Conservation (phyloP, 2,113 vertebrate genomes). For the Thymallus thymallus region DNA sequence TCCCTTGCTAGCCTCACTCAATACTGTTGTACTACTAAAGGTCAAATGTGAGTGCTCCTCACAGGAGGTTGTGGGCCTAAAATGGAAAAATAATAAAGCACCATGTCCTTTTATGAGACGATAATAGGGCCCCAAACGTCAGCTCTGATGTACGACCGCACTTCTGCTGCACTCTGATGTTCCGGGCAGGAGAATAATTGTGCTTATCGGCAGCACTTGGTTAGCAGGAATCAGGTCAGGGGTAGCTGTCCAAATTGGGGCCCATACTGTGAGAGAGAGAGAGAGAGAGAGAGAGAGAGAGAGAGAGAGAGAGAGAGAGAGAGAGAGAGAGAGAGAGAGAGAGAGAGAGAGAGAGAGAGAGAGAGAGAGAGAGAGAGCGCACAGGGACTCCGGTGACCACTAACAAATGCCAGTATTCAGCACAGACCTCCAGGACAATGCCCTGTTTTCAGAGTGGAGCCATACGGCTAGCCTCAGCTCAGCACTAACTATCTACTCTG, state of each 20-base stretch:
- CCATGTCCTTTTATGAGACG: constrained; percentile 54
- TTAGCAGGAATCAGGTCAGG: constrained; percentile 66
- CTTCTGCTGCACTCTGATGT: constrained; percentile 32
- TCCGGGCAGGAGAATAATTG: constrained; percentile 48
- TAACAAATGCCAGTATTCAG: too few relatives aligned
- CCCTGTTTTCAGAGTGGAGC: too few relatives aligned
- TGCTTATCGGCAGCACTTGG: constrained; percentile 59
- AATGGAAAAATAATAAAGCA: constrained; percentile 41
- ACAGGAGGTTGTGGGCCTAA: constrained; percentile 35
- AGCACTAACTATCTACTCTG: neutral
- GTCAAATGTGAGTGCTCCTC: constrained; percentile 21
- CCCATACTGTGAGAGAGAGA: neutral
- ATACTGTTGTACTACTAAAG: constrained; percentile 16
- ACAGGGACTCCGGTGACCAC: too few relatives aligned
- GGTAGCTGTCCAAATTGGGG: constrained; percentile 8
- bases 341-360: too few relatives aligned
- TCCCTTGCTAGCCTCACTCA: neutral
- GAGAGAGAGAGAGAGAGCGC: too few relatives aligned
- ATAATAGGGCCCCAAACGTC: constrained; percentile 61
- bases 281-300: neutral
- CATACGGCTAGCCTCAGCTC: neutral
- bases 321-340: too few relatives aligned
- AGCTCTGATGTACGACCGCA: constrained; percentile 50
- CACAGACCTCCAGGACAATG: too few relatives aligned
- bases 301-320: neutral